Conservation (phyloP, 2,888 invertebrate species). For the Acleris laterana region DNA sequence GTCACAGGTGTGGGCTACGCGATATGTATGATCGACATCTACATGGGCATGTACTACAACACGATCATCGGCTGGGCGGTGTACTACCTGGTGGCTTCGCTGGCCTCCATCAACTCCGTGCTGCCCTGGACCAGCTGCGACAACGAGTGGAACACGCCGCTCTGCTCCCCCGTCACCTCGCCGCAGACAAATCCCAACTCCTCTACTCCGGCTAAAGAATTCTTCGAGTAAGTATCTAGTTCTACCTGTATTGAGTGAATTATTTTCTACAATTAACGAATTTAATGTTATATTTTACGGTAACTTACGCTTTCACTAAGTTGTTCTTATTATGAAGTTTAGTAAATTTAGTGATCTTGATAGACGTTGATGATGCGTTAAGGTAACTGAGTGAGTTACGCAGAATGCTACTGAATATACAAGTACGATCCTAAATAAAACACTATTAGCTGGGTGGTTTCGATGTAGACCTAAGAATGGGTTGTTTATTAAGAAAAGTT, state of each 20-base stretch:
- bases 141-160: slow-evolving; percentile 93
- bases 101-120: slow-evolving; percentile 90
- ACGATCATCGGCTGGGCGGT: slow-evolving; percentile 98
- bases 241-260: background rate
- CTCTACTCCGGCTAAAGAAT: slow-evolving; percentile 93
- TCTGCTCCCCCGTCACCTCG: slow-evolving; percentile 88
- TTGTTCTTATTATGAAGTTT: too few species aligned
- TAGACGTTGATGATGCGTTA: too few species aligned
- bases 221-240: slow-evolving; percentile 89
- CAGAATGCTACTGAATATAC: too few species aligned
- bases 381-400: too few species aligned
- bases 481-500: too few species aligned
- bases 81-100: slow-evolving; percentile 93
- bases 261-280: too few species aligned
- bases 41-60: slow-evolving; percentile 98
- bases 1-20: slow-evolving; percentile 95
- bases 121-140: slow-evolving; percentile 95
- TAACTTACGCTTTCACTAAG: too few species aligned
- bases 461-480: too few species aligned
- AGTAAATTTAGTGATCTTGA: too few species aligned
- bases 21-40: slow-evolving; percentile 97
- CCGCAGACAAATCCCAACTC: slow-evolving; percentile 81
- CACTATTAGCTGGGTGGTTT: too few species aligned
- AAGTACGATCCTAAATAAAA: too few species aligned
- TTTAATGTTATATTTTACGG: too few species aligned